Conservation (phyloP, 2,113 vertebrate species). For the Crotalus horridus region DNA sequence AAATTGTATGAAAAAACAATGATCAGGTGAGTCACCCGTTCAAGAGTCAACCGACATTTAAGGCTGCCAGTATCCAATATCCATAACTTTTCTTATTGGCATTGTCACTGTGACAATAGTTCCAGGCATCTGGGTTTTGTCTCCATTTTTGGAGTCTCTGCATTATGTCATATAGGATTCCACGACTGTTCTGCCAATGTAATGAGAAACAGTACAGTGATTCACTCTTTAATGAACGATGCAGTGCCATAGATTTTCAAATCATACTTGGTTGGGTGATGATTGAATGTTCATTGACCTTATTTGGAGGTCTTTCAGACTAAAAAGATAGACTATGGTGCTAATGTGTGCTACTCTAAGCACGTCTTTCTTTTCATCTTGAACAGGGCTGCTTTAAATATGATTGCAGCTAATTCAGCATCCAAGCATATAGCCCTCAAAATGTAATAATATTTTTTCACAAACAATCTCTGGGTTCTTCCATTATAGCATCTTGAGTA, state of each 20-base stretch:
- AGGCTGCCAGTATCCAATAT: neutral
- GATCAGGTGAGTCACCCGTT: too few relatives aligned
- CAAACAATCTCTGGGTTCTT: neutral
- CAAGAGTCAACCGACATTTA: neutral
- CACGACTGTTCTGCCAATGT: neutral
- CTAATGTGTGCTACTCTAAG: neutral
- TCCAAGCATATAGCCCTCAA: neutral
- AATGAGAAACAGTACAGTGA: neutral
- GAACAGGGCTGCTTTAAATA: neutral
- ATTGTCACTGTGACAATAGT: neutral
- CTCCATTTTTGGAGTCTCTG: neutral
- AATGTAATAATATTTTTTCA: neutral
- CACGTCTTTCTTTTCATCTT: neutral
- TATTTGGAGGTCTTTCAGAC: neutral
- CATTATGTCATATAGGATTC: neutral
- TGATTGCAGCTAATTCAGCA: neutral
- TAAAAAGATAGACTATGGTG: neutral
- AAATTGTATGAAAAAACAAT: neutral
- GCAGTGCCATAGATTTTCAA: neutral
- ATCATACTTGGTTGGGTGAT: neutral
- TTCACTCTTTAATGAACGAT: neutral
- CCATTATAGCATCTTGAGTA: neutral
- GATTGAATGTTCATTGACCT: neutral
- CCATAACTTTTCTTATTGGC: neutral
- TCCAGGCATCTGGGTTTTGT: neutral